Conservation (phyloP, 2,888 invertebrate species). For the Drosophila aldrichi region DNA sequence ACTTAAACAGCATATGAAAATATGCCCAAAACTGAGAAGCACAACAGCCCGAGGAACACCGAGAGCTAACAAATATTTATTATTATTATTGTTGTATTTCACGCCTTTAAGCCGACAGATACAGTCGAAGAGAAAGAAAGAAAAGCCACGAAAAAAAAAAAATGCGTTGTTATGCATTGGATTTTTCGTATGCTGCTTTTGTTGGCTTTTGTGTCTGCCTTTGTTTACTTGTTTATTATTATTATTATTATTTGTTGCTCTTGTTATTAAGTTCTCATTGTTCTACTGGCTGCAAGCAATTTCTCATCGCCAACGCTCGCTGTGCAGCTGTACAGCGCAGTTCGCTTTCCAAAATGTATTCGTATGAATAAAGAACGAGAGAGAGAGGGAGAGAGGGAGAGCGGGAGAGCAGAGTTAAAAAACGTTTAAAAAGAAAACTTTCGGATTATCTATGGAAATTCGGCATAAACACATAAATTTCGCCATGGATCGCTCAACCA, state of each 20-base stretch:
- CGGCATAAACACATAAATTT: conserved; percentile 70
- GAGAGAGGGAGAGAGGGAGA: background rate
- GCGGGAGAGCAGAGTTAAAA: background rate
- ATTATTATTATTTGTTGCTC: conserved; percentile 54
- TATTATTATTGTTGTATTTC: conserved; percentile 71
- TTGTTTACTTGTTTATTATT: conserved; percentile 51
- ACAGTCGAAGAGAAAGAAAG: conserved; percentile 50
- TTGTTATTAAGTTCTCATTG: conserved; percentile 62
- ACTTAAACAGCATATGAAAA: conserved; percentile 74
- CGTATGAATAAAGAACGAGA: background rate
- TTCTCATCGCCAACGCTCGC: conserved; percentile 60
- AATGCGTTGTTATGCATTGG: conserved; percentile 54
- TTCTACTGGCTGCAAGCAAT: conserved; percentile 50
- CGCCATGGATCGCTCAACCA: conserved; percentile 41
- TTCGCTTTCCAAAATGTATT: conserved; percentile 48
- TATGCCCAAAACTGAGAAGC: conserved; percentile 49
- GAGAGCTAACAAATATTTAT: conserved; percentile 71
- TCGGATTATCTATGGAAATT: conserved; percentile 36
- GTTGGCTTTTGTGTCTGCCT: conserved; percentile 30
- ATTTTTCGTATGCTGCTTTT: conserved; percentile 45
- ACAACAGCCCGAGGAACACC: conserved; percentile 17
- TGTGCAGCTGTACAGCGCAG: conserved; percentile 43
- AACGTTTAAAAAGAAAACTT: conserved; percentile 19
- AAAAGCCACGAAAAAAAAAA: conserved; percentile 63
- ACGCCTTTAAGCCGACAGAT: conserved; percentile 78